Evolutionary conservation across 1,140 invertebrate species (phyloP).

Genomic region (Nautilus pompilius): DNA sequence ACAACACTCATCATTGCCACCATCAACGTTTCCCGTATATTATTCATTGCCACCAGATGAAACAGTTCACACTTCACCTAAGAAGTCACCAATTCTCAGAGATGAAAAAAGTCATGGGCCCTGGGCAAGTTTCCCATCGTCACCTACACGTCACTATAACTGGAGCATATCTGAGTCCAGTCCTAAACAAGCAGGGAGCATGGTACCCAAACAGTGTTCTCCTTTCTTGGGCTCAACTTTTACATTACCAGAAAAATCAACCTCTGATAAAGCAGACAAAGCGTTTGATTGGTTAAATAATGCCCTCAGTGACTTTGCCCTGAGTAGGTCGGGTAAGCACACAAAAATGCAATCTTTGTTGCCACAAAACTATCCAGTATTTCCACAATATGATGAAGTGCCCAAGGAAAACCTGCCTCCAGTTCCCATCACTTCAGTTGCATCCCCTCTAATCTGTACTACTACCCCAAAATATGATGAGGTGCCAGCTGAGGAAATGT

Average conservation of each 20-base stretch:
- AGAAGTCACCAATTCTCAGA: conserved; percentile 6
- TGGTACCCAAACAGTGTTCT: no score
- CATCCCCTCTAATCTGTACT: no score
- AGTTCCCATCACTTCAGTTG: neutral
- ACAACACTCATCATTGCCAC: neutral
- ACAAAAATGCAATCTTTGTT: no score
- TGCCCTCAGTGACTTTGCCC: conserved; percentile 40
- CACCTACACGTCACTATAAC: neutral
- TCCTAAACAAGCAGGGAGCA: neutral
- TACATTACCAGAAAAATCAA: neutral
- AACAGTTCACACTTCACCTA: conserved; percentile 3
- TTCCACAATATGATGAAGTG: conserved; percentile 21
- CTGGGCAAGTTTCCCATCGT: neutral
- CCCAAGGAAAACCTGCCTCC: conserved; percentile 7
- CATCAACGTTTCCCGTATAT: neutral
- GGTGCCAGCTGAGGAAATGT: conserved; percentile 26
- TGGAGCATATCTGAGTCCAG: neutral
- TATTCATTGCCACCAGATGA: conserved; percentile 11
- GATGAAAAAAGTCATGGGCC: neutral
- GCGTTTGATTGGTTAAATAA: conserved; percentile 55
- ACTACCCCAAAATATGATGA: conserved; percentile 35
- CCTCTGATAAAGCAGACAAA: conserved; percentile 32
- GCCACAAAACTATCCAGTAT: neutral
- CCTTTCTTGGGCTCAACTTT: neutral
- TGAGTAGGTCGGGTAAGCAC: conserved; percentile 23